Base-by-base conservation (phyloP, 2,113 vertebrate species). In the Hydrochoerus hydrochaeris region DNA sequence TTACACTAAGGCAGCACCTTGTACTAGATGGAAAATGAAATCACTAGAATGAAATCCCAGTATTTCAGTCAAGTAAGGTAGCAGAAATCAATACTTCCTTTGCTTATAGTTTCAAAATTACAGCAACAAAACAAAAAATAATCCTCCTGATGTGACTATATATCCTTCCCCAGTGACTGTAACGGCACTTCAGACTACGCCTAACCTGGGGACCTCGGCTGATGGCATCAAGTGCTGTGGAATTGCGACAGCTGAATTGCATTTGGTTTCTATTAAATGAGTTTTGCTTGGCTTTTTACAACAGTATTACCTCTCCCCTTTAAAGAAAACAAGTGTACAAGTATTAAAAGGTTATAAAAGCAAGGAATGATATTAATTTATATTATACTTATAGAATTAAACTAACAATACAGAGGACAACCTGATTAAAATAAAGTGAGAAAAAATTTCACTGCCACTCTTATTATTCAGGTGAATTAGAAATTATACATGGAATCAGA, bases 11-110 rank as follows among this genome's bases (percentile, higher is more conserved):
- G 41, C 2, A 60, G 62, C 24, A 81, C 22, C 46, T 95, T 96
- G 28, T 24, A 67, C 4, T 83, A 30, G 14, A 80, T 88, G 44
- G 84, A 87, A 84, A 91, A 88, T 60, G 30, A 16, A 80, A 24
- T 86, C 46, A 73, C 17, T n/a, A 85, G 85, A 63, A 88, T 82
- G 38, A 97, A 96, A 96, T 71, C 20, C 54, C 17, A 20, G 4
- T 11, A 38, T 87, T 89, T 90, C 62, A 90, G 14, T 93, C 49
- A 91, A 52, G 22, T 24, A 28, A 35, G 8, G 9, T 73, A 73
- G 16, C 16, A 57, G 49, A 30, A 91, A 24, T 88, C 38, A 60
- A 73, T 73, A 41, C 44, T 0, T 3, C 32, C 17, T 58, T 88
- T 75, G 30, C 32, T 20, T 58, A 2, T 69, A 30, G 32, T 62